phyloP scores from a whole-genome alignment of 1,140 invertebrate species.

The Cotesia typhae region DNA sequence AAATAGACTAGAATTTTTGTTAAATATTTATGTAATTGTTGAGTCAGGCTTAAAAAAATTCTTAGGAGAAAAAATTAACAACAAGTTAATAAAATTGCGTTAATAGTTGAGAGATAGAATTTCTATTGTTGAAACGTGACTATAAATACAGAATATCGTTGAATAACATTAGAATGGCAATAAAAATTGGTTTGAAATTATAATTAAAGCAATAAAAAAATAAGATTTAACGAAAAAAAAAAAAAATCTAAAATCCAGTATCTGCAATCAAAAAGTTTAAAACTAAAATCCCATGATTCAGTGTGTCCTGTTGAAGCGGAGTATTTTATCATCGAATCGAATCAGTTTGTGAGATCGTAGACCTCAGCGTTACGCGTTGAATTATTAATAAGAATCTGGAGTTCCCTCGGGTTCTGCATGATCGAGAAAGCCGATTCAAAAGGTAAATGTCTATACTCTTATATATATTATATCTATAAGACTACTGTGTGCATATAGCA shows the following conservation, averaged over 20 bases:
- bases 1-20: no score
- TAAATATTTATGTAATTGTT: no score
- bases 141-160: no score
- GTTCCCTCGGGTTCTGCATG: background rate
- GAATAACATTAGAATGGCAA: background rate
- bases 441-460: conserved; percentile 2
- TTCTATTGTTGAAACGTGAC: background rate
- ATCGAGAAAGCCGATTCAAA: conserved; percentile 1
- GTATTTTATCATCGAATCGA: conserved; percentile 27
- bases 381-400: conserved; percentile 28
- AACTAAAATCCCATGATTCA: conserved; percentile 13
- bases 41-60: no score
- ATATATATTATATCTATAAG: no score
- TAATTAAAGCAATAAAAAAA: no score
- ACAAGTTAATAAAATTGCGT: no score
- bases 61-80: no score
- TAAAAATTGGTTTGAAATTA: background rate
- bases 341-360: conserved; percentile 26
- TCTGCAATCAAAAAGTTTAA: background rate
- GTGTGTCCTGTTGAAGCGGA: background rate
- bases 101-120: background rate
- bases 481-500: background rate
- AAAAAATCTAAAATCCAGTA: background rate
- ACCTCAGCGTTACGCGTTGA: conserved; percentile 31
- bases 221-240: background rate